Base-by-base conservation (phyloP, 2,113 vertebrate species). In the Labrus mixtus region DNA sequence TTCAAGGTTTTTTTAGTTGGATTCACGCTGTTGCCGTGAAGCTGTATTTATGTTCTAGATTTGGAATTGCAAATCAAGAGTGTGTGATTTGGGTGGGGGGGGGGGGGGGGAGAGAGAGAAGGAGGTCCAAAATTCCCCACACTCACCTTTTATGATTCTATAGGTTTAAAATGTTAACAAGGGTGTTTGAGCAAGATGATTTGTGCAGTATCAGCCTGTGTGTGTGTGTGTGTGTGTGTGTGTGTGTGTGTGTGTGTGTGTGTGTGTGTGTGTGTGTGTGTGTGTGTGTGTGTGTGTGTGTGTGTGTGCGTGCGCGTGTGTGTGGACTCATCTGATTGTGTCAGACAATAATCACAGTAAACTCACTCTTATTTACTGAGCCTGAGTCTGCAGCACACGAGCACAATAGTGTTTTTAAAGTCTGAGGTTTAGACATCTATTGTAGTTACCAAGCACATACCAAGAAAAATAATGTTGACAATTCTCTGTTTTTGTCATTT, bases 111-210 rank as follows among this genome's bases (percentile, higher is more conserved):
- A n/a, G n/a, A n/a, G n/a, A n/a, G n/a, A n/a, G n/a, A 87, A 68
- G 81, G 69, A 66, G 86, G 89, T 88, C 90, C 79, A 83, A 90
- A 86, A 88, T 91, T 89, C 87, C 83, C 71, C 17, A 56, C 83
- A 79, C 89, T 94, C 82, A 85, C 89, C 89, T 89, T 93, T 94
- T 84, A 91, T 91, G 85, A 88, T 79, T 69, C 25, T 60, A 71
- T 83, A 90, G 90, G 89, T 94, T 94, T 94, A 92, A 92, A 93
- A 93, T 93, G 93, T 94, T 94, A 94, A 93, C 93, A 93, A 88
- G 90, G 87, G 86, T 81, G 77, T 91, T 92, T 94, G 85, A 89
- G 88, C 69, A 78, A 85, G 82, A 77, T 91, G 88, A 93, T 94
- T 92, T 93, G 88, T 87, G 80, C 78, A 75, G 75, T 83, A 90